Conservation (phyloP, 2,797 vertebrate genomes). For the Podargus strigoides region DNA sequence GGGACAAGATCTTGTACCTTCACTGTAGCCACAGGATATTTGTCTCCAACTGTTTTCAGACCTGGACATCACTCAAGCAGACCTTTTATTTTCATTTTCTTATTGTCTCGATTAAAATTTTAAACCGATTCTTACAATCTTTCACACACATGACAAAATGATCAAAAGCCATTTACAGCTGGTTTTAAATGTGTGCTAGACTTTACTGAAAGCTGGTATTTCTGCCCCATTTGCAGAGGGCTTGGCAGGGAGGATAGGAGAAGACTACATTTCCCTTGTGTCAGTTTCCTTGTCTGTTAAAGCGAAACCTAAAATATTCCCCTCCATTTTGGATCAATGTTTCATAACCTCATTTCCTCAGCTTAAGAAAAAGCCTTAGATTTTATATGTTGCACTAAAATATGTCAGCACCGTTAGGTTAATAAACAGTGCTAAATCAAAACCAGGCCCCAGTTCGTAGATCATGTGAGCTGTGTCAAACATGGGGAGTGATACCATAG, state of each 20-base stretch:
- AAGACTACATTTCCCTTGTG: slow-evolving; percentile 32
- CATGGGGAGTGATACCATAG: slow-evolving; percentile 8
- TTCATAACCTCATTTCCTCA: slow-evolving; percentile 74
- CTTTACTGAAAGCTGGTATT: slow-evolving; percentile 9
- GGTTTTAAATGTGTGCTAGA: background rate
- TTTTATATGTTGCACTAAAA: slow-evolving; percentile 73
- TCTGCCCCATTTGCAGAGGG: slow-evolving; percentile 32
- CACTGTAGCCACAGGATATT: background rate
- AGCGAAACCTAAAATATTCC: slow-evolving; percentile 56
- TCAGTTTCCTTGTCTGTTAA: slow-evolving; percentile 27
- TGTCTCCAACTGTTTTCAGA: background rate
- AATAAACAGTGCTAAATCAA: slow-evolving; percentile 70
- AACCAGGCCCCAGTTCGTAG: slow-evolving; percentile 56
- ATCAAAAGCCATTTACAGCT: slow-evolving; percentile 29
- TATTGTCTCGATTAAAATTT: background rate
- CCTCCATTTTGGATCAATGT: slow-evolving; percentile 71
- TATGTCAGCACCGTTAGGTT: slow-evolving; percentile 61
- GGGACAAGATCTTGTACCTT: background rate
- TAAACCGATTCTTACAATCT: background rate
- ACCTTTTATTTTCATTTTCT: background rate
- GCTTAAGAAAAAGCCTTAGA: slow-evolving; percentile 70
- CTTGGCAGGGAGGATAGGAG: slow-evolving; percentile 17
- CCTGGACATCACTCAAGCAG: background rate
- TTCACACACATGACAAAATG: background rate
- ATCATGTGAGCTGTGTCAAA: slow-evolving; percentile 49